Evolutionary conservation across 2,797 vertebrate genomes (phyloP).

Genomic region (Anguilla anguilla): DNA sequence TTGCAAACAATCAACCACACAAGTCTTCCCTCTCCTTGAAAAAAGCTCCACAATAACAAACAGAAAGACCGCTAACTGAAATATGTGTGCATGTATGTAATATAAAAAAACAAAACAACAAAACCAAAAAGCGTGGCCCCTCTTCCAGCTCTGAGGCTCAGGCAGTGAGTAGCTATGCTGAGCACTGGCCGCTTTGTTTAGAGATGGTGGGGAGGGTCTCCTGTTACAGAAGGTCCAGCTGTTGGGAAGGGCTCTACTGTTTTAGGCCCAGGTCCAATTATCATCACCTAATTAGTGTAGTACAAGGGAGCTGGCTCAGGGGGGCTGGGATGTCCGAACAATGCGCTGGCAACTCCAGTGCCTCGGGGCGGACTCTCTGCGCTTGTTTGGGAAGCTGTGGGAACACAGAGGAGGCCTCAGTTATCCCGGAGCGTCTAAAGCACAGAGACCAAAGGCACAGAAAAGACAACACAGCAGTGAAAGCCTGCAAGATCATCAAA

Average conservation of each 20-base stretch:
- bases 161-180: background rate
- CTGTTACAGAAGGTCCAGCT: slow-evolving; percentile 72
- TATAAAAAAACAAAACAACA: background rate
- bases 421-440: background rate
- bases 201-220: slow-evolving; percentile 59
- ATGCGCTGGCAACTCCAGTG: slow-evolving; percentile 22
- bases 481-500: background rate
- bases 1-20: slow-evolving; percentile 44
- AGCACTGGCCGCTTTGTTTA: slow-evolving; percentile 23
- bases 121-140: background rate
- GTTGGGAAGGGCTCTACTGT: slow-evolving; percentile 60
- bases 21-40: slow-evolving; percentile 46
- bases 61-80: slow-evolving; percentile 56
- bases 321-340: slow-evolving; percentile 54
- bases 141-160: background rate
- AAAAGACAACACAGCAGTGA: background rate
- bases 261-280: slow-evolving; percentile 63
- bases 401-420: slow-evolving; percentile 12
- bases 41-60: slow-evolving; percentile 60
- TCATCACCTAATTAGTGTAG: slow-evolving; percentile 63
- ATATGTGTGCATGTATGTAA: background rate
- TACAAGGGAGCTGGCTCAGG: slow-evolving; percentile 45
- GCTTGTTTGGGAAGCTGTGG: slow-evolving; percentile 15
- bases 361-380: background rate
- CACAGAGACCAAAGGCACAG: background rate